Evolutionary conservation across 2,797 vertebrate genomes (phyloP).

Genomic region (Sternotherus odoratus): DNA sequence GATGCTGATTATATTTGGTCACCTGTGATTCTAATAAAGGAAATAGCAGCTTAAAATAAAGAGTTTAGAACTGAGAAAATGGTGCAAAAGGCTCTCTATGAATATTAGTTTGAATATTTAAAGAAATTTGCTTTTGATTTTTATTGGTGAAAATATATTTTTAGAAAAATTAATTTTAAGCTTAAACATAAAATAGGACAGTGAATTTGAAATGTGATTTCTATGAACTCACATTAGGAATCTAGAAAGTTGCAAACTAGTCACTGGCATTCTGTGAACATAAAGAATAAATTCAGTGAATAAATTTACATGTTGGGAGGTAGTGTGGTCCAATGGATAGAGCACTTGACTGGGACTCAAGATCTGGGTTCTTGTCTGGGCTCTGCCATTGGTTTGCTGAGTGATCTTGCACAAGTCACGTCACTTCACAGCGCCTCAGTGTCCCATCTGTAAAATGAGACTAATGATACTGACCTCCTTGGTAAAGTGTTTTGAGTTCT

Average conservation of each 20-base stretch:
- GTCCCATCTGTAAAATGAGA: background rate
- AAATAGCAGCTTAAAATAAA: background rate
- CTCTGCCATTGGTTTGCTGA: background rate
- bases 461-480: background rate
- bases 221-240: conserved; percentile 20
- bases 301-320: background rate
- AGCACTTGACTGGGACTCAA: background rate
- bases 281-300: background rate
- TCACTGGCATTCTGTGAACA: background rate
- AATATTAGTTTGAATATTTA: background rate
- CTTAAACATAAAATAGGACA: background rate
- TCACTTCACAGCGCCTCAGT: background rate
- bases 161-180: background rate
- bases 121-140: background rate
- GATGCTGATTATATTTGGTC: background rate
- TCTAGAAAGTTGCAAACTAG: background rate
- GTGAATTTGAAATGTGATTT: conserved; percentile 6
- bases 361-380: background rate
- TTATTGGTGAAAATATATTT: background rate
- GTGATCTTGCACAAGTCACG: background rate
- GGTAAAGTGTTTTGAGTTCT: no score
- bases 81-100: background rate
- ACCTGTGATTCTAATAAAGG: background rate
- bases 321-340: background rate
- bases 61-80: background rate